Evolutionary conservation across 1,140 invertebrate genomes (phyloP), one percentile per base, ranked within the genome.

Genomic region (Sycophila sp.): DNA sequence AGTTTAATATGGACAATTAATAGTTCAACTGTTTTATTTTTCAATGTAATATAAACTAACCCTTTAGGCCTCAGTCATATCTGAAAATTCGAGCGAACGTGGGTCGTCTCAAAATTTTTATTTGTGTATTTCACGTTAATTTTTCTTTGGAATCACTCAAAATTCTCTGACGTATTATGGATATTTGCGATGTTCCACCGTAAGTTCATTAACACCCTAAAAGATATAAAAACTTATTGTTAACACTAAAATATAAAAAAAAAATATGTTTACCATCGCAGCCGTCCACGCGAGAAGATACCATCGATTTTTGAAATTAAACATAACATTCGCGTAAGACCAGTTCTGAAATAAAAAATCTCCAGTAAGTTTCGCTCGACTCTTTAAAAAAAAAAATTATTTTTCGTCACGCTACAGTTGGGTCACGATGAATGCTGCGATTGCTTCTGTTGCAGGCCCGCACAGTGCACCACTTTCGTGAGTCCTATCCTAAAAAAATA

Each of bases 241-340:
- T n/a, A n/a, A n/a, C n/a, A n/a, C n/a, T n/a, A n/a, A n/a, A n/a
- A n/a, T n/a, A n/a, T n/a, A n/a, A n/a, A 28, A 32, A 40, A 26
- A 11, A 38, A 49, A n/a, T 56, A 72, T 62, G 17, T 4, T 40
- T 73, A 32, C 69, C 56, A 60, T 65, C 2, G 19, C 26, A 40
- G 17, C n/a, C 73, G 66, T 58, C 58, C 26, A 22, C 72, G 19
- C 60, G 68, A 69, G 42, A 74, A 66, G 8, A 62, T 53, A 2
- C 72, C 40, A 19, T 81, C 80, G 1, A 59, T 81, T 38, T 75
- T 85, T 10, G 75, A 78, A 19, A 72, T 77, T 1, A 79, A 79
- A 49, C 82, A 82, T 75, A 83, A 81, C 77, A 77, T 82, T 67
- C 76, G 76, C 13, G 83, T 84, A 75, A 80, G 77, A 62, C 13